Evolutionary conservation across 2,888 invertebrate species (phyloP).

Genomic region (Lithophane semibrunnea): DNA sequence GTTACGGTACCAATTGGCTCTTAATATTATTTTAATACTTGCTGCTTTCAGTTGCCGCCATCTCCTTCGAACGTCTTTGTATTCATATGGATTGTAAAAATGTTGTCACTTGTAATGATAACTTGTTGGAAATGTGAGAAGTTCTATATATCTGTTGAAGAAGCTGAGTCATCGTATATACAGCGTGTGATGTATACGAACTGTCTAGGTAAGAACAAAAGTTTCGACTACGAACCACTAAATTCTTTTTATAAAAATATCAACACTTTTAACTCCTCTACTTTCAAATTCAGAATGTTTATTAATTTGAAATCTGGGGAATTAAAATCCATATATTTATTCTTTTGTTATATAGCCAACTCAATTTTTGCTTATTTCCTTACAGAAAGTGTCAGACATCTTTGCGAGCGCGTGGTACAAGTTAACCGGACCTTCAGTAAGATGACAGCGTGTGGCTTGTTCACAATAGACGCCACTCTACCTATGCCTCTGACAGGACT

Average conservation of each 20-base stretch:
- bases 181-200: neutral
- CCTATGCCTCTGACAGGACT: too few relatives aligned
- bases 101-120: neutral
- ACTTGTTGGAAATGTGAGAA: conserved; percentile 6
- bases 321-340: neutral
- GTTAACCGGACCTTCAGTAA: too few relatives aligned
- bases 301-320: too few relatives aligned
- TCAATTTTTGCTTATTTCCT: neutral
- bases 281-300: too few relatives aligned
- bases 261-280: too few relatives aligned
- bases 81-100: neutral
- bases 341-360: neutral
- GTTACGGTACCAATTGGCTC: neutral
- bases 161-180: conserved; percentile 2
- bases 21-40: neutral
- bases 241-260: neutral
- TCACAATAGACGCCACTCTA: too few relatives aligned
- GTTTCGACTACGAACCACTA: neutral
- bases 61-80: fast-evolving
- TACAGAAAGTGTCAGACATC: neutral
- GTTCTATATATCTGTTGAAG: neutral
- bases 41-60: neutral
- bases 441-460: too few relatives aligned
- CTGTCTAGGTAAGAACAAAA: neutral
- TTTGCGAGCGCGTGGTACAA: too few relatives aligned